A percentile compares a stretch with the other conserved stretches of the same genome.
Evolutionary conservation across 2,888 invertebrate species (phyloP).

Genomic region (Drosophila kuntzei): DNA sequence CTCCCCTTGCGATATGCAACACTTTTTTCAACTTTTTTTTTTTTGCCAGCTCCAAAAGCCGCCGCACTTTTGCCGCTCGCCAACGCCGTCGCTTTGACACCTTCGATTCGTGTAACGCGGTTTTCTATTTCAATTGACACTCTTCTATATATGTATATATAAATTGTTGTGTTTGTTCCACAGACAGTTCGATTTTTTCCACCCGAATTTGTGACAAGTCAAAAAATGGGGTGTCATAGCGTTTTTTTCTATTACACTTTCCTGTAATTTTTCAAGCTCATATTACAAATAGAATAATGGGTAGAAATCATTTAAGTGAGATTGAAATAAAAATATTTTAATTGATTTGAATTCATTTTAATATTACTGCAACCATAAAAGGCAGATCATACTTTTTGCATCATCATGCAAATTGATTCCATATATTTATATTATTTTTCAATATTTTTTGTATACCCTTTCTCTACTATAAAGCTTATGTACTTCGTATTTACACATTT

Average conservation of each 20-base stretch:
- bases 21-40: slow-evolving; percentile 45
- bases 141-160: slow-evolving; percentile 24
- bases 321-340: slow-evolving; percentile 8
- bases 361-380: neutral
- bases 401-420: neutral
- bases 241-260: slow-evolving; percentile 2
- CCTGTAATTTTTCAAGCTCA: slow-evolving; percentile 15
- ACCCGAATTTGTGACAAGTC: slow-evolving; percentile 22
- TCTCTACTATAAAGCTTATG: neutral
- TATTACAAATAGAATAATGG: slow-evolving; percentile 25
- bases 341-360: slow-evolving; percentile 14
- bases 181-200: slow-evolving; percentile 9
- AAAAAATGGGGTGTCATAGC: slow-evolving; percentile 2
- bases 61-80: slow-evolving; percentile 67
- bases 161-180: slow-evolving; percentile 18
- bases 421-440: neutral
- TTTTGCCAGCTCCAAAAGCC: slow-evolving; percentile 70
- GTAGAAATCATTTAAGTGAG: slow-evolving; percentile 2
- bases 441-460: neutral
- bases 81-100: slow-evolving; percentile 76
- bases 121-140: slow-evolving; percentile 81
- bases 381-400: neutral
- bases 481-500: too few species aligned
- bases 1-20: slow-evolving; percentile 80
- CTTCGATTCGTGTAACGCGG: slow-evolving; percentile 71